Evolutionary conservation across 2,797 vertebrate species (phyloP).

Genomic region (Dendrocincla fuliginosa): DNA sequence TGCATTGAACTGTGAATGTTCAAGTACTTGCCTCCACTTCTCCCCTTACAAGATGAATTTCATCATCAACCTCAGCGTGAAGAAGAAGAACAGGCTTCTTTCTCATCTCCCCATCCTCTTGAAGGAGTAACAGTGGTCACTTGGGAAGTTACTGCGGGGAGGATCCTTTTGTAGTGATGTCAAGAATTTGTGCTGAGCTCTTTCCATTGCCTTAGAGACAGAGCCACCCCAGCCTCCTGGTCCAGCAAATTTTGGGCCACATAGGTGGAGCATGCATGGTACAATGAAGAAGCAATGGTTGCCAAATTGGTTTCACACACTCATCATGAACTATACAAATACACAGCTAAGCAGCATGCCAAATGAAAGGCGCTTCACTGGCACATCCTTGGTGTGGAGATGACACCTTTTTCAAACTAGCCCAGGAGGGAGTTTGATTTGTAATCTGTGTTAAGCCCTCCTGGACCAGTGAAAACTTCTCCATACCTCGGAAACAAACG

Average conservation of each 20-base stretch:
- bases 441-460: background rate
- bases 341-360: constrained; percentile 13
- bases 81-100: constrained; percentile 73
- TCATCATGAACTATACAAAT: constrained; percentile 52
- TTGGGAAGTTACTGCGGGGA: constrained; percentile 65
- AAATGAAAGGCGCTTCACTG: constrained; percentile 50
- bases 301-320: constrained; percentile 70
- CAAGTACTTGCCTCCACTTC: constrained; percentile 80
- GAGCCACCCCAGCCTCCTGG: constrained; percentile 71
- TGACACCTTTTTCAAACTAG: constrained; percentile 43
- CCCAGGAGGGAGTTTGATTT: background rate
- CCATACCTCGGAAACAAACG: constrained; percentile 31
- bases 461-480: constrained; percentile 57
- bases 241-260: constrained; percentile 57
- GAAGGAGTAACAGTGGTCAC: constrained; percentile 69
- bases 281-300: constrained; percentile 68
- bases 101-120: constrained; percentile 62
- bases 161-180: constrained; percentile 55
- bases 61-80: constrained; percentile 72
- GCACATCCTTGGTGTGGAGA: constrained; percentile 27
- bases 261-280: constrained; percentile 61
- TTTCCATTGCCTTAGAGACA: constrained; percentile 78
- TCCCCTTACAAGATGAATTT: constrained; percentile 72
- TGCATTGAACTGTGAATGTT: constrained; percentile 86
- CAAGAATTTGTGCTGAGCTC: constrained; percentile 70